phyloP scores from a whole-genome alignment of 64 coral and sea anemone species.

The Actinia tenebrosa region DNA sequence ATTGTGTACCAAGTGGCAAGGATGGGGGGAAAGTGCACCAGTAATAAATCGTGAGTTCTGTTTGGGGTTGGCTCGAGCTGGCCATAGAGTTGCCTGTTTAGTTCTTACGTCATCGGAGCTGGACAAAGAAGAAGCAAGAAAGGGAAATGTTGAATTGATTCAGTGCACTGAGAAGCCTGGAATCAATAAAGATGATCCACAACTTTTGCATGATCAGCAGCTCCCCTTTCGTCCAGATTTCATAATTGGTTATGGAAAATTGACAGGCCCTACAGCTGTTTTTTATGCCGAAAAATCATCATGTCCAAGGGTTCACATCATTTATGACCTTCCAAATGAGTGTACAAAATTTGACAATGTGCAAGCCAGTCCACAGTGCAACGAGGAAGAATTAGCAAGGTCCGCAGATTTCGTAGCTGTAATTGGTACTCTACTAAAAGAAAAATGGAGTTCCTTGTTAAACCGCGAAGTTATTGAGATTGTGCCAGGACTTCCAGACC shows the following conservation, averaged over 20 bases:
- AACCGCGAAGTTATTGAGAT: slow-evolving; percentile 48
- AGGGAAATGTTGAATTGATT: slow-evolving; percentile 36
- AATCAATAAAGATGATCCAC: neutral
- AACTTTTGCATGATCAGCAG: neutral
- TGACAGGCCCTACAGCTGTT: slow-evolving; percentile 51
- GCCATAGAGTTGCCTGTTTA: slow-evolving; percentile 44
- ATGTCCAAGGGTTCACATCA: slow-evolving; percentile 45
- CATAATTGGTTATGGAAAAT: slow-evolving; percentile 46
- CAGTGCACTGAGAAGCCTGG: slow-evolving; percentile 8
- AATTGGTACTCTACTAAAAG: slow-evolving; percentile 33
- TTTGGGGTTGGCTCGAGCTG: slow-evolving; percentile 22
- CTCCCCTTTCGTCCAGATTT: slow-evolving; percentile 53
- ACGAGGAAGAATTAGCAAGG: slow-evolving; percentile 28
- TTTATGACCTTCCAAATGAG: slow-evolving; percentile 33
- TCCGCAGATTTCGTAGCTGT: slow-evolving; percentile 58
- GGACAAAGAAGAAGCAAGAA: slow-evolving; percentile 44
- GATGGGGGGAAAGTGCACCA: slow-evolving; percentile 28
- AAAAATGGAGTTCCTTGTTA: slow-evolving; percentile 51
- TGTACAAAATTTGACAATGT: neutral
- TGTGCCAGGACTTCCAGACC: slow-evolving; percentile 50
- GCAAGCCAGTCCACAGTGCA: neutral
- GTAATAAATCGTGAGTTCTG: slow-evolving; percentile 33
- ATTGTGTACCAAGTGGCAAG: slow-evolving; percentile 27
- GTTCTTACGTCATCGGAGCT: slow-evolving; percentile 28
- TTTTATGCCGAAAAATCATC: slow-evolving; percentile 19